Conservation (phyloP, 2,797 vertebrate species). For the Eremophila alpestris region DNA sequence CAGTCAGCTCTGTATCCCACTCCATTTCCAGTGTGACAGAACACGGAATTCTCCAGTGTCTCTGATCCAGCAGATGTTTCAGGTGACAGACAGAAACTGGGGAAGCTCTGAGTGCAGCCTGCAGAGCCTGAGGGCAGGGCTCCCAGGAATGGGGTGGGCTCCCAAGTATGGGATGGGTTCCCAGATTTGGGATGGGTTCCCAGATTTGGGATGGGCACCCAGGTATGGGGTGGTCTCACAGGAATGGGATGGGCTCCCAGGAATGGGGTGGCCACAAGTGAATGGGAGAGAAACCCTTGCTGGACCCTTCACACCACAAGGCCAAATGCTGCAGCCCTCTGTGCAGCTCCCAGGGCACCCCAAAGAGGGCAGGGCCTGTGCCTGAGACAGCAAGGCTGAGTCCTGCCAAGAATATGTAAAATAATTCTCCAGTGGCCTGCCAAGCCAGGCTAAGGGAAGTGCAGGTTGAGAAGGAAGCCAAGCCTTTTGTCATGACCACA, state of each 20-base stretch:
- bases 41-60: neutral
- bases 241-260: neutral
- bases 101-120: neutral
- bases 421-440: neutral
- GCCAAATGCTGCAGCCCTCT: neutral
- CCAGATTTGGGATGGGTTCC: accelerated
- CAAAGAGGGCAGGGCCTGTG: neutral
- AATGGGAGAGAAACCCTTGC: neutral
- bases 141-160: neutral
- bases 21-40: slow-evolving; percentile 6
- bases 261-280: neutral
- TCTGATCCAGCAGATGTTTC: slow-evolving; percentile 6
- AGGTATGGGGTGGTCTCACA: too few species aligned
- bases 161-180: neutral
- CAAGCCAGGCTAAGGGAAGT: neutral
- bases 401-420: neutral
- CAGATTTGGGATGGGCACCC: neutral
- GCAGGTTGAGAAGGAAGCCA: neutral
- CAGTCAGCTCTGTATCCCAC: neutral
- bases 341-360: neutral
- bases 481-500: neutral
- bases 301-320: accelerated
- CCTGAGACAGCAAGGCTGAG: neutral
- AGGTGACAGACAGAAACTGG: neutral
- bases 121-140: neutral